A percentile compares a stretch with the other conserved stretches of the same genome.
These are phyloP conservation scores for Trematomus loennbergii DNA, from an alignment of 2,113 vertebrate species.

Conservation along the genomic window DNA sequence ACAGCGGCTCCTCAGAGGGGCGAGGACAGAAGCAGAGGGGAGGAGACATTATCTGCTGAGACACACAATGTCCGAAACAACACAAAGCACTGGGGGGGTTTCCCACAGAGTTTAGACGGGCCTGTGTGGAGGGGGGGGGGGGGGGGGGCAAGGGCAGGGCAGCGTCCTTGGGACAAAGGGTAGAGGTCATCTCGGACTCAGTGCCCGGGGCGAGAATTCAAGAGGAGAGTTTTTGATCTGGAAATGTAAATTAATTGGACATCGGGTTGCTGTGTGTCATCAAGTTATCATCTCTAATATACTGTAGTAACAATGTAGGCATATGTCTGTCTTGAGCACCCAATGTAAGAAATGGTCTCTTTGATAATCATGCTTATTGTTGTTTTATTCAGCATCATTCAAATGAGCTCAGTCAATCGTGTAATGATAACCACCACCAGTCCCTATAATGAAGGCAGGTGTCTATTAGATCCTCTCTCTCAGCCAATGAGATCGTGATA, in stretches of 20 bases:
- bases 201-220: constrained; percentile 38
- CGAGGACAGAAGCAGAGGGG: constrained; percentile 58
- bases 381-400: constrained; percentile 9
- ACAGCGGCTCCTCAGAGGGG: constrained; percentile 39
- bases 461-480: constrained; percentile 66
- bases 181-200: constrained; percentile 64
- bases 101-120: constrained; percentile 78
- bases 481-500: constrained; percentile 39
- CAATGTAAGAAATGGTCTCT: not conserved
- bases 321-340: not conserved
- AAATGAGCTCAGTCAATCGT: constrained; percentile 45
- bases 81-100: constrained; percentile 75
- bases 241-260: constrained; percentile 24
- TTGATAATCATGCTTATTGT: not conserved
- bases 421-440: constrained; percentile 45
- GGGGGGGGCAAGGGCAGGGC: constrained; percentile 56
- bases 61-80: constrained; percentile 72
- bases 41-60: constrained; percentile 70
- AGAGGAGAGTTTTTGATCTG: constrained; percentile 36
- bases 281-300: not conserved
- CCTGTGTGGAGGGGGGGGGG: constrained; percentile 63
- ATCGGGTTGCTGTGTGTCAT: not conserved
- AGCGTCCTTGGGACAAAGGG: constrained; percentile 69
- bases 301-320: not conserved
- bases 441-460: constrained; percentile 43